Conservation (phyloP, 2,888 invertebrate genomes). For the Oscheius sp. region DNA sequence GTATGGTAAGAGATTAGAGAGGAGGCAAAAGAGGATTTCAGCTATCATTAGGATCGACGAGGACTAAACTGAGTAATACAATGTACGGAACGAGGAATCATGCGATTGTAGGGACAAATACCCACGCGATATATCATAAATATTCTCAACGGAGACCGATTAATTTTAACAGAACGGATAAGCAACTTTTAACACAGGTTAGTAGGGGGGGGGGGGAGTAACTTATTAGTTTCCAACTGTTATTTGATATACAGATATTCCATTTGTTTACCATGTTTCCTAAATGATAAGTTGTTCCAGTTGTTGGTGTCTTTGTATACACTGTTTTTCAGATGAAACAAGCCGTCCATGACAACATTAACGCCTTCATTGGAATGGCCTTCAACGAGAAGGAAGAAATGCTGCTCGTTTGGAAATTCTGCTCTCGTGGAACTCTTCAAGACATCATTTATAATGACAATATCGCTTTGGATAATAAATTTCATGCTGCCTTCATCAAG, state of each 20-base stretch:
- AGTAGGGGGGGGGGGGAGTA: not conserved
- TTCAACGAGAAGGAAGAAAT: slow-evolving; percentile 68
- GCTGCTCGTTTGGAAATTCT: slow-evolving; percentile 67
- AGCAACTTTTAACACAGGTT: slow-evolving; percentile 47
- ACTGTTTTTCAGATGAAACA: slow-evolving; percentile 81
- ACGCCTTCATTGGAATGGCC: slow-evolving; percentile 83
- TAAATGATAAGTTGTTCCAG: not conserved
- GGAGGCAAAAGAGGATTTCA: not conserved
- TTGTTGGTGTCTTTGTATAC: not conserved
- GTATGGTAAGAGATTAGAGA: slow-evolving; percentile 39
- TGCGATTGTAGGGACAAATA: slow-evolving; percentile 65
- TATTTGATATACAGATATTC: too few species aligned
- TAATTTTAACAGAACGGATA: slow-evolving; percentile 46
- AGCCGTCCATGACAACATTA: slow-evolving; percentile 92
- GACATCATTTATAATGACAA: slow-evolving; percentile 58
- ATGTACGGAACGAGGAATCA: slow-evolving; percentile 57
- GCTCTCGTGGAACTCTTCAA: slow-evolving; percentile 44
- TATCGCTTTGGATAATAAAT: slow-evolving; percentile 51
- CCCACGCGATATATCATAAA: slow-evolving; percentile 55
- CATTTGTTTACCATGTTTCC: not conserved
- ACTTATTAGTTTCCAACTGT: too few species aligned
- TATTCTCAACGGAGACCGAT: slow-evolving; percentile 56
- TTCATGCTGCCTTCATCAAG: slow-evolving; percentile 50
- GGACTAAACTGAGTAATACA: slow-evolving; percentile 59
- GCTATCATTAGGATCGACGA: slow-evolving; percentile 54